A percentile compares a stretch with the other conserved stretches of the same genome.
phyloP scores from a whole-genome alignment of 2,113 vertebrate species.

The Actenoides hombroni region DNA sequence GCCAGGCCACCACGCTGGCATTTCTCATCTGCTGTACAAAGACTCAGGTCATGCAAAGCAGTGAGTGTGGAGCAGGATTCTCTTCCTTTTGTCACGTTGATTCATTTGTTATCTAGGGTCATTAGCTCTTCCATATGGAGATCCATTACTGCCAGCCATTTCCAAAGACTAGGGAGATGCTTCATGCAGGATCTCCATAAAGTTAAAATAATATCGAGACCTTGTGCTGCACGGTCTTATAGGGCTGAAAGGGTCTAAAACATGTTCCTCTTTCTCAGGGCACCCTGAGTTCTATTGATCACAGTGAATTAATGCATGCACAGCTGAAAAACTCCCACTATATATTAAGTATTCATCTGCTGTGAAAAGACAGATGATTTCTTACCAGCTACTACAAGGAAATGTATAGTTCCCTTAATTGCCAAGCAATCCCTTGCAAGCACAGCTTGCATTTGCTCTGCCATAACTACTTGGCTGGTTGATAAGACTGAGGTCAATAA shows the following conservation, averaged over 20 bases:
- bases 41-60: neutral
- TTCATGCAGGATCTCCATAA: neutral
- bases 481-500: neutral
- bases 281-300: neutral
- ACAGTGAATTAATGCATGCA: neutral
- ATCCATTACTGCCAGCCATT: neutral
- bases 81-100: neutral
- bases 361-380: conserved; percentile 46
- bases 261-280: neutral
- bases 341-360: conserved; percentile 46
- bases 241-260: neutral
- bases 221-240: neutral
- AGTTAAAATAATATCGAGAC: neutral
- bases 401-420: conserved; percentile 49
- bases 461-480: conserved; percentile 38
- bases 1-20: neutral
- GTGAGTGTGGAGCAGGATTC: neutral
- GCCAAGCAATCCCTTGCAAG: conserved; percentile 40
- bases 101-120: neutral
- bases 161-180: neutral
- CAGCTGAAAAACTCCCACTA: neutral
- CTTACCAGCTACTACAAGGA: neutral
- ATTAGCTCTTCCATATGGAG: neutral
- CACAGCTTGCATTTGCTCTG: conserved; percentile 22
- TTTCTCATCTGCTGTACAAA: neutral